A percentile compares a stretch with the other conserved stretches of the same genome.
Conservation (phyloP, 2,888 invertebrate species). For the Aspidiotus rigidus region DNA sequence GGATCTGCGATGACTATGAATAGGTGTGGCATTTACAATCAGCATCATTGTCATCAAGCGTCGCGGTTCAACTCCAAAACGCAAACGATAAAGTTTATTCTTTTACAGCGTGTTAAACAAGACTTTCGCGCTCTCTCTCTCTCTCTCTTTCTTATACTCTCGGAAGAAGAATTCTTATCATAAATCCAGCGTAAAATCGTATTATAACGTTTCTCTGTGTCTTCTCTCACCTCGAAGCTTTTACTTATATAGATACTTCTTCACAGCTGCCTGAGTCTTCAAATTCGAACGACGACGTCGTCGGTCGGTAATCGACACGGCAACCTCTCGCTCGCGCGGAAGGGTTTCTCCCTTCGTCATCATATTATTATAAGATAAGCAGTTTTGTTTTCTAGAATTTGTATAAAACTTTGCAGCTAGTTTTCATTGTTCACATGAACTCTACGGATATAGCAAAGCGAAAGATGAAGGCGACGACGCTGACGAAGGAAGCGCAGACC, state of each 20-base stretch:
- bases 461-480: conserved; percentile 7
- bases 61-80: neutral
- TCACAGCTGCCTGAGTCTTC: conserved; percentile 32
- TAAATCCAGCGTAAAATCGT: conserved; percentile 34
- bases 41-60: no score
- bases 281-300: conserved; percentile 10
- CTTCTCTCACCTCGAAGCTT: conserved; percentile 7
- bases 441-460: neutral
- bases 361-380: conserved; percentile 29
- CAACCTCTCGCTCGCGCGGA: conserved; percentile 21
- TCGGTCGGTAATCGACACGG: conserved; percentile 25
- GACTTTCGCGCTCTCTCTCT: conserved; percentile 10
- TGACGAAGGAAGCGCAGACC: conserved; percentile 26
- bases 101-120: conserved; percentile 33
- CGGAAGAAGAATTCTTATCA: conserved; percentile 30
- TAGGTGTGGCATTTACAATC: no score
- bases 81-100: conserved; percentile 32
- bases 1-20: no score
- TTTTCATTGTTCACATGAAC: conserved; percentile 21
- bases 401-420: conserved; percentile 27
- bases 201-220: conserved; percentile 28
- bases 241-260: conserved; percentile 14
- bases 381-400: conserved; percentile 32
- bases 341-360: conserved; percentile 8
- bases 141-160: neutral